phyloP scores from a whole-genome alignment of 2,888 invertebrate genomes.

The Drosophila yooni region DNA sequence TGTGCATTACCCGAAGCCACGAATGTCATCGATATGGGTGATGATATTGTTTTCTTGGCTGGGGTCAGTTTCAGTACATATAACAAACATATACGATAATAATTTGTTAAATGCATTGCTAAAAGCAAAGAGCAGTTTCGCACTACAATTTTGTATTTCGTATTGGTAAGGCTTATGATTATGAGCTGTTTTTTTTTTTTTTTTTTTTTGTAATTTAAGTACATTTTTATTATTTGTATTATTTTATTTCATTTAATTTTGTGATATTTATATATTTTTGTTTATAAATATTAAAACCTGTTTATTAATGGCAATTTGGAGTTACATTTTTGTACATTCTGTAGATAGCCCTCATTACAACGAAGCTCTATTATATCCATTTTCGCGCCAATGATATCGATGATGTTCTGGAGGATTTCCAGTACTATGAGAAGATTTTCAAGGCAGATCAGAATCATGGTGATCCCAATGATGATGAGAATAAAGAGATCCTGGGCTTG shows the following conservation, averaged over 20 bases:
- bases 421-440: constrained; percentile 40
- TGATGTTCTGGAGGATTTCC: constrained; percentile 52
- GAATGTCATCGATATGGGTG: constrained; percentile 56
- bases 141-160: neutral
- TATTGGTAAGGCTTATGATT: neutral
- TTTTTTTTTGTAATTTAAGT: neutral
- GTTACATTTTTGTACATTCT: neutral
- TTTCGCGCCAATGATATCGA: constrained; percentile 62
- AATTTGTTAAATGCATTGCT: neutral
- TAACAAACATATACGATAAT: neutral
- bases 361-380: constrained; percentile 56
- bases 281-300: neutral
- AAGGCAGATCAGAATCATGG: neutral
- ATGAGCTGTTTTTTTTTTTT: too few species aligned
- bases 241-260: neutral
- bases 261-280: neutral
- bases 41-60: constrained; percentile 55
- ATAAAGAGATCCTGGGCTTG: constrained; percentile 48
- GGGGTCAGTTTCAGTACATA: constrained; percentile 42
- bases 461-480: neutral
- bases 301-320: neutral
- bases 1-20: constrained; percentile 40
- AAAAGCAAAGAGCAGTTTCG: too few species aligned
- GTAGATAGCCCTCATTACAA: constrained; percentile 66
- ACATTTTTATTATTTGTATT: neutral